Conservation (phyloP, 1,140 invertebrate species). For the Ridgeia piscesae region DNA sequence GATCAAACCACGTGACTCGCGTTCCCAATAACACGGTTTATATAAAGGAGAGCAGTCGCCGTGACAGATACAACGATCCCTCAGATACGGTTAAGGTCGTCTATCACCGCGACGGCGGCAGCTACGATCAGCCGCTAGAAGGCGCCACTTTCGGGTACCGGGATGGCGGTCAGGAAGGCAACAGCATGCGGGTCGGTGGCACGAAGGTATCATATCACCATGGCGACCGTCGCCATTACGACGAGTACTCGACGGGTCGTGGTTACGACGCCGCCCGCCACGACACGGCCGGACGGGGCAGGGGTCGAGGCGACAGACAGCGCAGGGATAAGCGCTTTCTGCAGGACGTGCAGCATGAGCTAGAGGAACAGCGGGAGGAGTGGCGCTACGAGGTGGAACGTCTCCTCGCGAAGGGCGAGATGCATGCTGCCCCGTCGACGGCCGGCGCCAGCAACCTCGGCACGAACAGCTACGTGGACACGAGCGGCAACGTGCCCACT, state of each 20-base stretch:
- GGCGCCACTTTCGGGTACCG: neutral
- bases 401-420: neutral
- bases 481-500: neutral
- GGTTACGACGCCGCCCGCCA: neutral
- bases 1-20: neutral
- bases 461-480: slow-evolving; percentile 21
- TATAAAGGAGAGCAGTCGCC: neutral
- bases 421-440: neutral
- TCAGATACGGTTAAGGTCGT: neutral
- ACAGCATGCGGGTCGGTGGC: neutral
- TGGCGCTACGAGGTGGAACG: slow-evolving; percentile 17
- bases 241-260: too few relatives aligned
- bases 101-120: neutral
- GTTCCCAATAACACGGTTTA: neutral
- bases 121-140: neutral
- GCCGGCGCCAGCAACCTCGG: neutral
- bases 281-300: neutral
- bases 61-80: neutral
- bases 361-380: slow-evolving; percentile 20
- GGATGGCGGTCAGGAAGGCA: neutral
- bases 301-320: neutral
- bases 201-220: neutral
- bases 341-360: slow-evolving; percentile 15
- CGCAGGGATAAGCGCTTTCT: slow-evolving; percentile 2
- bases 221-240: neutral